phyloP scores from a whole-genome alignment of 2,888 invertebrate species.

The Rosalia funebris region DNA sequence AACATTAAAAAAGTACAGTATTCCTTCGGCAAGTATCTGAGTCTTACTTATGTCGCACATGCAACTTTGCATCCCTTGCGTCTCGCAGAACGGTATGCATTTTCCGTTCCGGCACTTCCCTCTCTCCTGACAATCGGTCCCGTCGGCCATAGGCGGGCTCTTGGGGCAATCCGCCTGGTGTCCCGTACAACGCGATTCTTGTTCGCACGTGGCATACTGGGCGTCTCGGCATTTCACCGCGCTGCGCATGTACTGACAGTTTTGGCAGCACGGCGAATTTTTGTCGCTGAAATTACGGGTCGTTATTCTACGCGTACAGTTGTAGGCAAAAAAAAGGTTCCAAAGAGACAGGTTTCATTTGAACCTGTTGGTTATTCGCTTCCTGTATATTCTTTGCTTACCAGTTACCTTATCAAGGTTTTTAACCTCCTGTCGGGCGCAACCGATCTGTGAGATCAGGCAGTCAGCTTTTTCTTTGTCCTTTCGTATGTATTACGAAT shows the following conservation, averaged over 20 bases:
- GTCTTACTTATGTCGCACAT: slow-evolving; percentile 94
- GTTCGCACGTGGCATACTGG: slow-evolving; percentile 91
- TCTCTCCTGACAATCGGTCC: slow-evolving; percentile 89
- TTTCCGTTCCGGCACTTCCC: slow-evolving; percentile 91
- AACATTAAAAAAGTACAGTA: neutral
- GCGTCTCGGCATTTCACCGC: slow-evolving; percentile 90
- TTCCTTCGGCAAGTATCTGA: no score
- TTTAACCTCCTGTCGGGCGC: no score
- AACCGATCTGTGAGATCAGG: no score
- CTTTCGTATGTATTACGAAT: no score
- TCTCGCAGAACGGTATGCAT: slow-evolving; percentile 95
- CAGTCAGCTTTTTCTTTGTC: no score
- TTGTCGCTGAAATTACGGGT: slow-evolving; percentile 77
- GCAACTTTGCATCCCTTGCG: slow-evolving; percentile 91
- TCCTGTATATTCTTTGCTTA: no score
- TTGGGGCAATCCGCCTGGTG: slow-evolving; percentile 82
- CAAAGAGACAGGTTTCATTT: no score
- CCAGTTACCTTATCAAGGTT: no score
- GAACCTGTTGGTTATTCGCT: no score
- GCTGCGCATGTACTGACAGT: slow-evolving; percentile 86
- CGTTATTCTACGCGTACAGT: neutral
- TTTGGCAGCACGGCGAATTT: slow-evolving; percentile 95
- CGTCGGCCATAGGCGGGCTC: slow-evolving; percentile 87
- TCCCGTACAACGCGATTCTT: slow-evolving; percentile 90
- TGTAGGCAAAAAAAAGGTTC: neutral